Evolutionary conservation across 2,888 invertebrate genomes (phyloP).

Genomic region (Sthenelais limicola): DNA sequence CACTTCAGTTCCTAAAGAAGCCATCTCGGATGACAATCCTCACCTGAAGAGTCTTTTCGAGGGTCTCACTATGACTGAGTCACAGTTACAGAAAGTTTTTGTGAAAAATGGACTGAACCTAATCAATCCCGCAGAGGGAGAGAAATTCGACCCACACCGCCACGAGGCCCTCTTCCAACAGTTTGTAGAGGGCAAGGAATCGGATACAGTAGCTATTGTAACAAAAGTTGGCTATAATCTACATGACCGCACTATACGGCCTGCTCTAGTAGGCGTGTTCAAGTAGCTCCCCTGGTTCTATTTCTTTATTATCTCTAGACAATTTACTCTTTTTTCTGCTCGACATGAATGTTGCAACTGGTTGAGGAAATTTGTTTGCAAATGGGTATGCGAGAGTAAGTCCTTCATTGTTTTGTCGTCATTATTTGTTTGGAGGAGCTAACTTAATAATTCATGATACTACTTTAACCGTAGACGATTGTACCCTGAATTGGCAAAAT

Average conservation of each 20-base stretch:
- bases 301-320: no score
- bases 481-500: no score
- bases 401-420: no score
- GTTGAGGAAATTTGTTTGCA: no score
- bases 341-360: no score
- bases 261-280: conserved; percentile 94
- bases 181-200: conserved; percentile 76
- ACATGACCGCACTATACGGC: conserved; percentile 92
- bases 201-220: conserved; percentile 92
- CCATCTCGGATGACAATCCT: conserved; percentile 75
- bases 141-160: conserved; percentile 96
- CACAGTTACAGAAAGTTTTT: conserved; percentile 86
- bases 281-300: no score
- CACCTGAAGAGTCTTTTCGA: conserved; percentile 82
- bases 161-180: conserved; percentile 98
- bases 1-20: conserved; percentile 64
- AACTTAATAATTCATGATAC: no score
- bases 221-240: conserved; percentile 97
- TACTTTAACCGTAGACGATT: no score
- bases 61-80: conserved; percentile 90
- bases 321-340: no score
- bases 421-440: no score
- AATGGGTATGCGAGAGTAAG: no score
- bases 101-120: conserved; percentile 89
- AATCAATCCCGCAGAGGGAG: conserved; percentile 87